These are phyloP conservation scores for Spatulosminthurus flaviceps DNA, from an alignment of 2,888 invertebrate species.

Conservation along the genomic window DNA sequence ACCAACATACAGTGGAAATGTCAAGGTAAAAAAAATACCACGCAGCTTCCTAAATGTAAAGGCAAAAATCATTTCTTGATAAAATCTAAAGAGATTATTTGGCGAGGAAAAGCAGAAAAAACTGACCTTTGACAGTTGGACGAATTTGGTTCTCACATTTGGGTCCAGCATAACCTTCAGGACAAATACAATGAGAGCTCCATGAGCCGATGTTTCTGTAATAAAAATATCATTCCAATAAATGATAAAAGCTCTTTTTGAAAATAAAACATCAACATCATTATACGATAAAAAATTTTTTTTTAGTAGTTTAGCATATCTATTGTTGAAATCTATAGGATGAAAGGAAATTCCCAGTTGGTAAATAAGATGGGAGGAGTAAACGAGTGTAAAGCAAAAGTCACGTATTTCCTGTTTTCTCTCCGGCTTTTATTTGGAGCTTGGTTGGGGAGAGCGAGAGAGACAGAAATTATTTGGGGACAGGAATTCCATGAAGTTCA, in stretches of 20 bases:
- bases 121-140: conserved; percentile 51
- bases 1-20: too few species aligned
- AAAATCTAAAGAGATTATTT: too few species aligned
- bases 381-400: conserved; percentile 19
- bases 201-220: conserved; percentile 40
- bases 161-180: conserved; percentile 49
- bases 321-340: neutral
- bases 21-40: too few species aligned
- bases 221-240: neutral
- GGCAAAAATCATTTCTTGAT: too few species aligned
- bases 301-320: too few species aligned
- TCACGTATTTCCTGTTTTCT: conserved; percentile 32
- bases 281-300: too few species aligned
- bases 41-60: too few species aligned
- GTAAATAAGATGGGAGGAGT: neutral
- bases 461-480: conserved; percentile 15
- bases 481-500: neutral
- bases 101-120: neutral
- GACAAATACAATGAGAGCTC: conserved; percentile 38
- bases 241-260: too few species aligned
- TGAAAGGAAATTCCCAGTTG: neutral
- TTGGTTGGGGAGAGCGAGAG: too few species aligned
- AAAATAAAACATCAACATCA: too few species aligned
- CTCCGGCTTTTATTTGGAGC: neutral
- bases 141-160: conserved; percentile 55